Percentiles rank a stretch among this genome's conserved stretches.
These are phyloP conservation scores for Prietella phreatophila DNA, from an alignment of 2,113 vertebrate genomes.

Conservation along the genomic window DNA sequence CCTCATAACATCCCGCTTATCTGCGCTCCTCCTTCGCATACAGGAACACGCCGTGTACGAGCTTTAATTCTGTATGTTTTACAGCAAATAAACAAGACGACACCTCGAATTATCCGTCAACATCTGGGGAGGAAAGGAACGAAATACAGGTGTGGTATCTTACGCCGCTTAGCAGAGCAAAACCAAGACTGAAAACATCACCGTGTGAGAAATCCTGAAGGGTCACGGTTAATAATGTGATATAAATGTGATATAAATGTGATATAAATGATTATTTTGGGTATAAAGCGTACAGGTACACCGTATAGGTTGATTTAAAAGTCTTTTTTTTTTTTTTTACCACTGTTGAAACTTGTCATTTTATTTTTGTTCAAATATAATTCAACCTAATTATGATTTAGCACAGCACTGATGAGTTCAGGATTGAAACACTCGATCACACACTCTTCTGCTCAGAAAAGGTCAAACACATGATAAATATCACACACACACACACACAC, in stretches of 20 bases:
- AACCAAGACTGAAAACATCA: neutral
- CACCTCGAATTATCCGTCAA: neutral
- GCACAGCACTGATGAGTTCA: too few relatives aligned
- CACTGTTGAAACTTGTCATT: too few relatives aligned
- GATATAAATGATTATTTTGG: too few relatives aligned
- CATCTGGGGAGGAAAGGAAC: neutral
- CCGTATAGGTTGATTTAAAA: too few relatives aligned
- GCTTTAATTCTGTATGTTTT: neutral
- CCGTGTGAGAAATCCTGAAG: neutral
- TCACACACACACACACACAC: neutral
- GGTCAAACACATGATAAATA: slow-evolving; percentile 40
- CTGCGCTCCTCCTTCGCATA: neutral
- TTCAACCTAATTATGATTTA: too few relatives aligned
- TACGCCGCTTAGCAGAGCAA: neutral
- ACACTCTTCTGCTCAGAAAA: slow-evolving; percentile 8
- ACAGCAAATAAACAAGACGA: neutral
- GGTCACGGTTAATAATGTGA: neutral
- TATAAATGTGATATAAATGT: neutral
- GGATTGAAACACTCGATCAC: slow-evolving; percentile 1
- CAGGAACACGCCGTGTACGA: neutral
- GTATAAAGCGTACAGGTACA: too few relatives aligned
- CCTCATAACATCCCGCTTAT: neutral
- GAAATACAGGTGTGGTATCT: neutral
- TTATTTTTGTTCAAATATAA: too few relatives aligned
- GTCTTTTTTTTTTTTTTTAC: neutral